Evolutionary conservation across 2,797 vertebrate species (phyloP).

Genomic region (Lepus oiostolus): DNA sequence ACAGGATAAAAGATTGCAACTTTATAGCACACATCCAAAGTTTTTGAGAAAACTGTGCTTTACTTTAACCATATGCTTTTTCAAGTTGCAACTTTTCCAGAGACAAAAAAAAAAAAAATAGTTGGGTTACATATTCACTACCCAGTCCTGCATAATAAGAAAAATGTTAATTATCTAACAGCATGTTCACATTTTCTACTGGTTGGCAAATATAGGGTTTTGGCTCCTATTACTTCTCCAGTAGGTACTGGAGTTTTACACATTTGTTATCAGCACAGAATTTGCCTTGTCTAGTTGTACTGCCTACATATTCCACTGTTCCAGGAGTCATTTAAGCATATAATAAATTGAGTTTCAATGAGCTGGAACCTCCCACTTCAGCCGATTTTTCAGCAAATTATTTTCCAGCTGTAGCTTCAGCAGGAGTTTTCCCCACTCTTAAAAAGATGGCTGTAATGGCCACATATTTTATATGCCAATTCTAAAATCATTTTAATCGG

Average conservation of each 20-base stretch:
- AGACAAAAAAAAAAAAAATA: too few species aligned
- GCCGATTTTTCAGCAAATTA: slow-evolving; percentile 84
- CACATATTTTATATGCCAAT: slow-evolving; percentile 81
- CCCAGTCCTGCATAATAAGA: slow-evolving; percentile 76
- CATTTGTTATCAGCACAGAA: slow-evolving; percentile 82
- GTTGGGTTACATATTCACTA: slow-evolving; percentile 64
- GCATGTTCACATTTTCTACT: slow-evolving; percentile 79
- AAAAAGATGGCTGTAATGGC: slow-evolving; percentile 71
- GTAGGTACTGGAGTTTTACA: slow-evolving; percentile 80
- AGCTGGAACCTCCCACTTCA: slow-evolving; percentile 84
- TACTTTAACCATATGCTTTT: slow-evolving; percentile 75
- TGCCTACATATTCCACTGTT: slow-evolving; percentile 79
- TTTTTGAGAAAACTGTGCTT: slow-evolving; percentile 71
- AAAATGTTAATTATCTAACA: slow-evolving; percentile 82
- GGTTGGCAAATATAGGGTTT: slow-evolving; percentile 76
- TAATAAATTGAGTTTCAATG: slow-evolving; percentile 87
- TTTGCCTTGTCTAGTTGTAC: slow-evolving; percentile 81
- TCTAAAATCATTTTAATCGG: slow-evolving; percentile 80
- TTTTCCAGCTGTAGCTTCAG: slow-evolving; percentile 79
- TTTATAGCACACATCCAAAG: neutral
- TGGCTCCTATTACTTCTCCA: slow-evolving; percentile 79
- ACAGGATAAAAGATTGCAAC: neutral
- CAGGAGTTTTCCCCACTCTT: slow-evolving; percentile 74
- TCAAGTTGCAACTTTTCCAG: slow-evolving; percentile 55
- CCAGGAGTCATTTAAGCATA: slow-evolving; percentile 85